These are phyloP conservation scores for Bungarus multicinctus DNA, from an alignment of 2,113 vertebrate species.

Conservation along the genomic window DNA sequence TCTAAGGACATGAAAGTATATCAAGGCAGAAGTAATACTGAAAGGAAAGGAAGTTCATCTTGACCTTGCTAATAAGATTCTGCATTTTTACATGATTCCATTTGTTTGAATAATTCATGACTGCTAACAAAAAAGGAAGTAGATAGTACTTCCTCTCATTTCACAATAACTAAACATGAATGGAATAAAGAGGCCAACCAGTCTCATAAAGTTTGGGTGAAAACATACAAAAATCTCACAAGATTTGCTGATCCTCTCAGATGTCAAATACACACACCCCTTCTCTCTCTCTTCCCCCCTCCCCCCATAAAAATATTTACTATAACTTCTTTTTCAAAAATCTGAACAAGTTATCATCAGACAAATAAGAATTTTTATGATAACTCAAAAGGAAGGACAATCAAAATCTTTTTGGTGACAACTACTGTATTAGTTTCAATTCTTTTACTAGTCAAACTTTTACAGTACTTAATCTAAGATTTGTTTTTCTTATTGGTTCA, in stretches of 20 bases:
- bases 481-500: neutral
- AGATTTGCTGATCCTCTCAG: neutral
- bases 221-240: neutral
- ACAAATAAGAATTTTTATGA: neutral
- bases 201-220: neutral
- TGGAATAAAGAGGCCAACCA: neutral
- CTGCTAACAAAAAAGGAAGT: neutral
- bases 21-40: neutral
- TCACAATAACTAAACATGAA: neutral
- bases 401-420: neutral
- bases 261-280: neutral
- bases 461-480: neutral
- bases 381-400: neutral
- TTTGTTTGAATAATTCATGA: conserved; percentile 18
- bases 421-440: neutral
- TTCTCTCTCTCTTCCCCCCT: too few species aligned
- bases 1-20: neutral
- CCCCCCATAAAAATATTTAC: neutral
- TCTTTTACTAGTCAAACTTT: neutral
- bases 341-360: neutral
- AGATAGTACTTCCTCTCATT: neutral
- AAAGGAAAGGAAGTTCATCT: neutral
- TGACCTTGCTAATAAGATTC: neutral
- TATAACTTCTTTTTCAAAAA: neutral
- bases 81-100: neutral